Base-by-base conservation (phyloP, 2,888 invertebrate genomes). In the Melanotus villosus region DNA sequence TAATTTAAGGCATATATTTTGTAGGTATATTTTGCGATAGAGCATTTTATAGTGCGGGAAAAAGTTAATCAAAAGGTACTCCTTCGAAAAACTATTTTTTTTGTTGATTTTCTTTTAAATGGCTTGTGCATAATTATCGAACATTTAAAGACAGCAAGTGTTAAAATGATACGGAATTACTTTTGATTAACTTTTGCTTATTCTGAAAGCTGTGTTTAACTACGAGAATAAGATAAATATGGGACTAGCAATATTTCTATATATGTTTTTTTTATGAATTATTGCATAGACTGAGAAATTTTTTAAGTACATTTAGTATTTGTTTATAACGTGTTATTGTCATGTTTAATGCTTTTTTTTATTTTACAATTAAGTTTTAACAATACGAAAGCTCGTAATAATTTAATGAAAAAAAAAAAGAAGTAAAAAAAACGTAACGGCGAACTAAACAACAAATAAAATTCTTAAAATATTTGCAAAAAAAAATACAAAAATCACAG, bases 1-100 rank as follows among this genome's bases (percentile, higher is more conserved):
- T 72, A 68, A 66, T 65, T 50, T 72, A 72, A 72, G 72, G 72
- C 72, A 70, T 72, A 72, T 38, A 72, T 34, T 70, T 70, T 70
- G 69, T 62, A 72, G 70, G 70, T 72, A 72, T 67, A 72, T 70
- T 68, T 70, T 70, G 69, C 70, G 38, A 70, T 60, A 72, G 69
- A 72, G 66, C 57, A 62, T 62, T 62, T 65, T 66, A 66, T 66
- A 66, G 70, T 70, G 70, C 70, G 32, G 47, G 32, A 41, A 60
- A 63, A 58, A 57, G 62, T 62, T 59, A 64, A 64, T 58, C 50
- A 56, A 65, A 56, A 32, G 57, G 26, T 30, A 62, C 43, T 54
- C 43, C 19, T 45, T 36, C 23, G 16, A 14, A 3, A 1, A 23
- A 9, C 19, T 9, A 6, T 2, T 43, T 16, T 16, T 6, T 43